These are phyloP conservation scores for Apus apus DNA, from an alignment of 2,113 vertebrate genomes.

Conservation along the genomic window DNA sequence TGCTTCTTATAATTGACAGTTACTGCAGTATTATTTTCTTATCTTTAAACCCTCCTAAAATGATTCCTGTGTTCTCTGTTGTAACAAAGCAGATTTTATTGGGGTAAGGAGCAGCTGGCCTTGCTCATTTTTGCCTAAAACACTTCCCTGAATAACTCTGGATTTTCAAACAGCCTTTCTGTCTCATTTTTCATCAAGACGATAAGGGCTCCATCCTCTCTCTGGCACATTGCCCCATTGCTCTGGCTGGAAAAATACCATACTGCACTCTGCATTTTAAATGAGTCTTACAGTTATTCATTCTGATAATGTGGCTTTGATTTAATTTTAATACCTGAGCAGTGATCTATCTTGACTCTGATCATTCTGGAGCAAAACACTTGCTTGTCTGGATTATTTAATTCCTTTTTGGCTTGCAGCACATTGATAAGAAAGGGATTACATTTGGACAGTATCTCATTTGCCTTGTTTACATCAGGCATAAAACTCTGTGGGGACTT, in stretches of 20 bases:
- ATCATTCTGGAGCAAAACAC: conserved; percentile 8
- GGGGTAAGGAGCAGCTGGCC: neutral
- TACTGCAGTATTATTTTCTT: neutral
- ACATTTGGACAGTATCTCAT: neutral
- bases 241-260: conserved; percentile 11
- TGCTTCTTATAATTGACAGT: neutral
- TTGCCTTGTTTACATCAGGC: conserved; percentile 33
- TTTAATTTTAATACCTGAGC: conserved; percentile 40
- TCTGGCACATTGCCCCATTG: neutral
- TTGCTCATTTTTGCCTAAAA: neutral
- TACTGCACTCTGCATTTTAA: conserved; percentile 30
- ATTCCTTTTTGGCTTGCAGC: conserved; percentile 13
- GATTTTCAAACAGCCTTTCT: neutral
- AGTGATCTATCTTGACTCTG: conserved; percentile 14
- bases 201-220: conserved; percentile 34
- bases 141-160: neutral
- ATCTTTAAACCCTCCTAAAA: neutral
- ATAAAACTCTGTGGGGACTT: neutral
- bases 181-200: neutral
- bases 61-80: neutral
- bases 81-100: neutral
- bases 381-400: conserved; percentile 10
- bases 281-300: neutral
- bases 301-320: conserved; percentile 43
- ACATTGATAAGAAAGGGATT: conserved; percentile 2